phyloP scores from a whole-genome alignment of 53 echinoderm and acorn worm genomes.

The Apostichopus leukothele region DNA sequence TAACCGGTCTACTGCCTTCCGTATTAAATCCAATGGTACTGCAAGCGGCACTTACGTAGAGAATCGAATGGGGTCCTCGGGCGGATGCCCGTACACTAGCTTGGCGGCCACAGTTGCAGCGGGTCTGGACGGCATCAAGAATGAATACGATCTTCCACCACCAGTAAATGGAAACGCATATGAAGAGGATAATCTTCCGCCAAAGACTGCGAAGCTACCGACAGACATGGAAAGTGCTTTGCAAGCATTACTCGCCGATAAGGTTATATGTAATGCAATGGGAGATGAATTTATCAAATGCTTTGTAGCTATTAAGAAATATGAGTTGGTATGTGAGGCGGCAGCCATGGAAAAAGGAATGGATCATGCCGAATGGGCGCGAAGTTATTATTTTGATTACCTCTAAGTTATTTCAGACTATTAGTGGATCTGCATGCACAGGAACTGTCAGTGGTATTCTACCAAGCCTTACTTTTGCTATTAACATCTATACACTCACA shows the following conservation, averaged over 20 bases:
- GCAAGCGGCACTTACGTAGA: slow-evolving; percentile 70
- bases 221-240: slow-evolving; percentile 56
- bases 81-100: slow-evolving; percentile 66
- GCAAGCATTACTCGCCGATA: slow-evolving; percentile 40
- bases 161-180: slow-evolving; percentile 10
- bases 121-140: slow-evolving; percentile 72
- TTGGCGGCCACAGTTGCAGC: slow-evolving; percentile 73
- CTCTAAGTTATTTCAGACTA: neutral
- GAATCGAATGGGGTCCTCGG: slow-evolving; percentile 64
- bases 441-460: no score
- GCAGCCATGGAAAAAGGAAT: slow-evolving; percentile 11
- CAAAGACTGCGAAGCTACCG: slow-evolving; percentile 46
- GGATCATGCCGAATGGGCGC: slow-evolving; percentile 16
- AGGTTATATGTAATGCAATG: slow-evolving; percentile 46
- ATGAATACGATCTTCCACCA: slow-evolving; percentile 50
- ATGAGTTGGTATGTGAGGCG: neutral
- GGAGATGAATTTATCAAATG: slow-evolving; percentile 34
- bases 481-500: no score
- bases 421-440: no score
- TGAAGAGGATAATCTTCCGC: slow-evolving; percentile 39
- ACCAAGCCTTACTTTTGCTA: no score
- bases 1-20: slow-evolving; percentile 65
- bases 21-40: slow-evolving; percentile 56
- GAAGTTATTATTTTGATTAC: slow-evolving; percentile 24
- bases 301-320: slow-evolving; percentile 31